Base-by-base conservation (phyloP, 2,797 vertebrate species). In the Lepidocolaptes lacrymiger region DNA sequence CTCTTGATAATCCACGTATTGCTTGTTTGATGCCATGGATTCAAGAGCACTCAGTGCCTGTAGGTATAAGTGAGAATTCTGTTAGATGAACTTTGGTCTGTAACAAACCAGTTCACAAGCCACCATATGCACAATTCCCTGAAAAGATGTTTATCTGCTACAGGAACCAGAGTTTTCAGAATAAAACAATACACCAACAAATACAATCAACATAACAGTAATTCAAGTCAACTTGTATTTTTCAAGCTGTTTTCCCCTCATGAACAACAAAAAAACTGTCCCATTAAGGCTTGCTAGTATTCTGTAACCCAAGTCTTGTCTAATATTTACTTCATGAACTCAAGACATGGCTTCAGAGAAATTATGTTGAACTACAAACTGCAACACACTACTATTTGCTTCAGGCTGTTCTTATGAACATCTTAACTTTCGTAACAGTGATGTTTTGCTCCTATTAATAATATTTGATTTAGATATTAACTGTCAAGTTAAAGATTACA, bases 1-100 rank as follows among this genome's bases (percentile, higher is more conserved):
- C 39, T 99, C 98, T 73, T 99, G 98, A 58, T 98, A 98, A 44
- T 99, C 99, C 16, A 97, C 34, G 19, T 99, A 99, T 73, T 99
- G 99, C 94, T 99, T 99, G 96, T 96, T 99, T 75, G 97, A 97
- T 16, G 97, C 88, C 98, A 99, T 98, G 82, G 98, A 97, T 91
- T 99, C 99, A 27, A 99, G 97, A 67, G 96, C 82, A n/a, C 55
- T 97, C 96, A 99, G 89, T 5, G 97, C 98, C 99, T 99, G 91
- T 2, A 79, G 71, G 97, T n/a, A 92, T 16, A 97, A 12, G 9
- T 64, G 52, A 62, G 74, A 87, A 23, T 3, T 44, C 28, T 20
- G 62, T 96, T 80, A 97, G 66, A 6, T 49, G 9, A 14, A 12
- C 26, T 80, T 39, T 2, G 19, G 64, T 19, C 64, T 2, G 0